Conservation (phyloP, 2,797 vertebrate species). For the Hephaestus fuliginosus region DNA sequence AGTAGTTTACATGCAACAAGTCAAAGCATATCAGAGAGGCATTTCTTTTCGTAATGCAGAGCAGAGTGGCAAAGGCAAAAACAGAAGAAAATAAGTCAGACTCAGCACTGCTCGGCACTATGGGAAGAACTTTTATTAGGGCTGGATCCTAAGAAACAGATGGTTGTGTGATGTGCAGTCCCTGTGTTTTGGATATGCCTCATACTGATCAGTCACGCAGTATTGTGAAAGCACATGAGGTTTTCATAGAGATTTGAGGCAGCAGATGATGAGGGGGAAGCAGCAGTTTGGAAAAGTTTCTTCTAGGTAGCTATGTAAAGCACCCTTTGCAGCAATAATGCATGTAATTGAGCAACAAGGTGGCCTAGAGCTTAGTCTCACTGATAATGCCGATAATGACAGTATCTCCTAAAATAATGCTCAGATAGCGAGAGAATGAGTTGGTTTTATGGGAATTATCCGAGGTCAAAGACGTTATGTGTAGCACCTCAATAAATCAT, state of each 20-base stretch:
- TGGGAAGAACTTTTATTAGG: conserved; percentile 18
- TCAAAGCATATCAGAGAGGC: conserved; percentile 41
- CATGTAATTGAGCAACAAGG: conserved; percentile 1
- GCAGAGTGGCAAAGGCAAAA: conserved; percentile 13
- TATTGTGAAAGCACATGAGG: conserved; percentile 43
- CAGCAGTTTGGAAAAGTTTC: conserved; percentile 8
- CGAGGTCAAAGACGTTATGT: not conserved
- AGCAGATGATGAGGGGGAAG: conserved; percentile 20
- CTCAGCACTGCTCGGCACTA: not conserved
- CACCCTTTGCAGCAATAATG: not conserved
- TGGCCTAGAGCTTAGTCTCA: not conserved
- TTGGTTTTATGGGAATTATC: not conserved
- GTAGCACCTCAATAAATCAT: conserved; percentile 20
- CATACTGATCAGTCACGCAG: conserved; percentile 54
- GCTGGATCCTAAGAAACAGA: conserved; percentile 60
- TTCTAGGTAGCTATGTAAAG: not conserved
- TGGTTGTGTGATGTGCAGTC: conserved; percentile 60
- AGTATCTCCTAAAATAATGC: not conserved
- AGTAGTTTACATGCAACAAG: conserved; percentile 36
- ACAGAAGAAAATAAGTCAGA: conserved; percentile 8
- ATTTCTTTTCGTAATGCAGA: conserved; percentile 21
- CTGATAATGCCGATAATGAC: not conserved
- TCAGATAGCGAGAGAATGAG: not conserved
- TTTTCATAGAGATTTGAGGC: conserved; percentile 48
- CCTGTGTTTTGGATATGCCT: conserved; percentile 56